These are phyloP conservation scores for Bradypodion ventrale DNA, from an alignment of 2,797 vertebrate genomes.

Conservation along the genomic window DNA sequence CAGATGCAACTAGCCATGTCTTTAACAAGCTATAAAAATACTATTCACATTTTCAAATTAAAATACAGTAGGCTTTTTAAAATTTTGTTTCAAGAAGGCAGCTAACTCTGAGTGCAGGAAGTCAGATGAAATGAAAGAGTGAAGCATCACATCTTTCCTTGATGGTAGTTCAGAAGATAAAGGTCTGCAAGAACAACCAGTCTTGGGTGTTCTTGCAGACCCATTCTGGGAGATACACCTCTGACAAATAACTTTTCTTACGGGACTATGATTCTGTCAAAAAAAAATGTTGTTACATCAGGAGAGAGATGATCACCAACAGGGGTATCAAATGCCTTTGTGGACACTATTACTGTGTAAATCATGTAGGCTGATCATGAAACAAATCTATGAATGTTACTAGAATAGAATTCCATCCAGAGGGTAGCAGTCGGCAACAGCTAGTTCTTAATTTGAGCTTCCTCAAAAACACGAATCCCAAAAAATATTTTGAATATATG, in stretches of 20 bases:
- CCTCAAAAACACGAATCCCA: background rate
- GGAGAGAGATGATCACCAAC: background rate
- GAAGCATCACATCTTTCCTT: conserved; percentile 44
- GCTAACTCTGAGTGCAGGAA: conserved; percentile 80
- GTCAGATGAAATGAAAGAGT: conserved; percentile 62
- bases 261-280: background rate
- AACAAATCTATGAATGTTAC: background rate
- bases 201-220: background rate
- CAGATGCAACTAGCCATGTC: conserved; percentile 85
- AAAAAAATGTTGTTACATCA: background rate
- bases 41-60: conserved; percentile 97
- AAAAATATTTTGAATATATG: background rate
- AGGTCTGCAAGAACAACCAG: conserved; percentile 33
- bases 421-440: background rate
- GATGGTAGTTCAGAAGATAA: conserved; percentile 62
- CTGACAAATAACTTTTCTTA: background rate
- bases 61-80: conserved; percentile 84
- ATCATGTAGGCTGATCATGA: background rate
- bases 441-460: background rate
- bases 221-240: too few species aligned
- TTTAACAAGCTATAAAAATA: conserved; percentile 99
- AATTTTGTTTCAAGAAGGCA: conserved; percentile 79
- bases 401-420: too few species aligned
- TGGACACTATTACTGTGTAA: background rate
- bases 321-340: conserved; percentile 39